phyloP scores from a whole-genome alignment of 1,140 invertebrate genomes.

The Antheraea pernyi region DNA sequence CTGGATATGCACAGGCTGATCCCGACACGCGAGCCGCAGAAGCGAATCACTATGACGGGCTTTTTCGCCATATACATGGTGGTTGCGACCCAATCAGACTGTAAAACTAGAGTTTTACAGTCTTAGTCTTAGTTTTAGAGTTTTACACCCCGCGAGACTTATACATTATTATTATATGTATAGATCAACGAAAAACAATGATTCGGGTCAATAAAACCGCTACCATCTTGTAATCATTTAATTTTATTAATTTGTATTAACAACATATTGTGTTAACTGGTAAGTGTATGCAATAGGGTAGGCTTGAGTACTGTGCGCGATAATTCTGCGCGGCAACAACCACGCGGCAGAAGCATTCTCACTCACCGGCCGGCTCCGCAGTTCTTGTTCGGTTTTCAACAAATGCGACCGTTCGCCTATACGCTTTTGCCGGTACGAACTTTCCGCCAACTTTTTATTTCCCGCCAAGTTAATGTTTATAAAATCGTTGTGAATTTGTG shows the following conservation, averaged over 20 bases:
- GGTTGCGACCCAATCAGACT: too few species aligned
- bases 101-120: too few species aligned
- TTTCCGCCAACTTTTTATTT: constrained; percentile 61
- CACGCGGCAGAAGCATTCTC: constrained; percentile 26
- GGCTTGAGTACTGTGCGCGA: constrained; percentile 51
- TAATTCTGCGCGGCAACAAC: constrained; percentile 53
- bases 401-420: constrained; percentile 39
- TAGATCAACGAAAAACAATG: too few species aligned
- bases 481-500: constrained; percentile 29
- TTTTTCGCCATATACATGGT: too few species aligned
- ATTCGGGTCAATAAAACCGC: too few species aligned
- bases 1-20: too few species aligned
- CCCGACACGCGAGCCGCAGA: too few species aligned
- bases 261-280: constrained; percentile 12
- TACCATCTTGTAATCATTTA: too few species aligned
- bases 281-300: constrained; percentile 41
- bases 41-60: too few species aligned
- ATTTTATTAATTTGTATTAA: background rate
- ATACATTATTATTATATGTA: too few species aligned
- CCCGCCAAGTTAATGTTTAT: constrained; percentile 23
- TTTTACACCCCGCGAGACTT: too few species aligned
- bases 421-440: constrained; percentile 44
- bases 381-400: constrained; percentile 45
- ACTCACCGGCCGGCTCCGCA: constrained; percentile 51
- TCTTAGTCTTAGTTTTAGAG: too few species aligned